Conservation (phyloP, 2,797 vertebrate species). For the Dipus sagitta region DNA sequence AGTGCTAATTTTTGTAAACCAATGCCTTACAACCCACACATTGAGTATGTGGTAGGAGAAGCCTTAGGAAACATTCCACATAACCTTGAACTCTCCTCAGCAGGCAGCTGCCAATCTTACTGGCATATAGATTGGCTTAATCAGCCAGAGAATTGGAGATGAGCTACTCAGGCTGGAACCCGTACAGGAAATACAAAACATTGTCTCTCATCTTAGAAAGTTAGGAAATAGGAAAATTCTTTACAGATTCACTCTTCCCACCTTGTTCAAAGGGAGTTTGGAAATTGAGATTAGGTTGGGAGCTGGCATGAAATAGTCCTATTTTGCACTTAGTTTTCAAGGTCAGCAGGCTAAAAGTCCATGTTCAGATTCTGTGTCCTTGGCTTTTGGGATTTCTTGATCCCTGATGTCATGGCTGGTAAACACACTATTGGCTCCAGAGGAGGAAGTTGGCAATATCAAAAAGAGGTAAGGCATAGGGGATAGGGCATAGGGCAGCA, state of each 20-base stretch:
- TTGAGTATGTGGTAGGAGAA: not conserved
- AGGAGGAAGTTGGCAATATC: constrained; percentile 58
- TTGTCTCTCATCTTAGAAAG: constrained; percentile 12
- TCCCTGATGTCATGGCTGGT: constrained; percentile 52
- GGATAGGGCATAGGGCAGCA: not conserved
- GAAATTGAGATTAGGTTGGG: not conserved
- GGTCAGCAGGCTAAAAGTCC: constrained; percentile 23
- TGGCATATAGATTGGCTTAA: constrained; percentile 8
- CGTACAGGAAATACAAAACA: not conserved
- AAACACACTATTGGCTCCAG: constrained; percentile 67
- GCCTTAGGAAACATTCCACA: not conserved
- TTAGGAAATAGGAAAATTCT: constrained; percentile 35
- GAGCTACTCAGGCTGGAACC: not conserved
- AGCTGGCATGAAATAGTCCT: not conserved
- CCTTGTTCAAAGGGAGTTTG: constrained; percentile 8
- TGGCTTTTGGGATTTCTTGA: constrained; percentile 50
- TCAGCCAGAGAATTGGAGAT: not conserved
- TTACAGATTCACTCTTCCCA: constrained; percentile 29
- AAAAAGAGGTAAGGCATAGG: constrained; percentile 25
- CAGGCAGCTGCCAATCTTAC: not conserved
- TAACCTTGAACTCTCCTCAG: not conserved
- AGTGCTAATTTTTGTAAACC: not conserved
- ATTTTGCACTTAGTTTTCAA: constrained; percentile 21
- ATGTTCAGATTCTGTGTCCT: not conserved
- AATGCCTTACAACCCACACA: not conserved